Base-by-base conservation (phyloP, 1,140 invertebrate species). In the Oncopeltus fasciatus region DNA sequence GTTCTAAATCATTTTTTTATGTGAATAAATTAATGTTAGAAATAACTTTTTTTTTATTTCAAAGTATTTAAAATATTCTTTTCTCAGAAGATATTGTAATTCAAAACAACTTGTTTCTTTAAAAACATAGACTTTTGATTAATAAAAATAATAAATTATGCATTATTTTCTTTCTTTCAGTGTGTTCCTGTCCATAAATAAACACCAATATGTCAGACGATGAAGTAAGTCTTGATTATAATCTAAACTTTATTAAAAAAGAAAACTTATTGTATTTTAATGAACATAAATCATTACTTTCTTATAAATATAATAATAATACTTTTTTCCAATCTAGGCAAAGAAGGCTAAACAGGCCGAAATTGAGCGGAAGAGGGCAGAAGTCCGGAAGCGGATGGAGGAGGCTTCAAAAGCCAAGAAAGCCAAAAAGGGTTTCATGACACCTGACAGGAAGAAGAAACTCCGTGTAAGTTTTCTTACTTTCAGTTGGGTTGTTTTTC, bases 361-460 rank as follows among this genome's bases (percentile, higher is more conserved):
- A 74, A 92, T 92, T 74, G 90, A 94, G 78, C 85, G 88, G 80
- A 94, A 92, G 81, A 88, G 90, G 78, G 89, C 89, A 72, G 91
- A 95, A 78, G 91, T 95, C 75, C 86, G 92, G 75, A 90, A 90
- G 80, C 89, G 92, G 73, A 90, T 95, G 79, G 92, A 95, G 77
- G 91, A 93, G 76, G 89, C 89, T 75, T 92, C 91, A 74, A 91
- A 90, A 74, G 88, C 88, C 74, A 94, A 94, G 78, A 92, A 92
- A 80, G 89, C 88, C 73, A 95, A 95, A 84, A 94, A 94, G 78
- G 92, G 92, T 86, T 95, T 95, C 86, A 95, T 95, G 92, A 95
- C 92, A 72, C 92, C 92, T 68, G 91, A 95, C 78, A 91, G 92
- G 76, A 95, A 95, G 87, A 95, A 95, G 89, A 95, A 95, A 77